These are phyloP conservation scores for Muraenolepis orangiensis DNA, from an alignment of 2,797 vertebrate genomes.

Conservation along the genomic window DNA sequence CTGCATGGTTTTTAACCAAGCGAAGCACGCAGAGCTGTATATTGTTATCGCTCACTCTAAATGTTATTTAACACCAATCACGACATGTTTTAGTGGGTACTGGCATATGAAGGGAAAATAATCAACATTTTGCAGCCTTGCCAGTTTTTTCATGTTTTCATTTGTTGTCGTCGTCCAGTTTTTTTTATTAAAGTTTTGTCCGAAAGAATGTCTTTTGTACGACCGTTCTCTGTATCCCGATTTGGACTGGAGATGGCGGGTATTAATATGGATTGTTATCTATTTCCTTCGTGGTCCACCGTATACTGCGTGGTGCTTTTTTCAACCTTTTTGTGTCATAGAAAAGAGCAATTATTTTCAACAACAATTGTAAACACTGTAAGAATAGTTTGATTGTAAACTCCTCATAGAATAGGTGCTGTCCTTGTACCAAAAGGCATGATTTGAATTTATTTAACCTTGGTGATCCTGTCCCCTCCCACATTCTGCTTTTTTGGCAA, in stretches of 20 bases:
- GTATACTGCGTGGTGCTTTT: background rate
- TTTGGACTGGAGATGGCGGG: background rate
- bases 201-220: background rate
- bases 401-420: constrained; percentile 7
- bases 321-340: background rate
- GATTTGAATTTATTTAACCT: constrained; percentile 3
- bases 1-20: background rate
- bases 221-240: background rate
- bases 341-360: constrained; percentile 4
- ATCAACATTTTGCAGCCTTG: too few species aligned
- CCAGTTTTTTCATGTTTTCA: too few species aligned
- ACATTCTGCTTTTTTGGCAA: background rate
- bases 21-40: background rate
- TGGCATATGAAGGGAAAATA: background rate
- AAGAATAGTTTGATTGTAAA: background rate
- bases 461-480: background rate
- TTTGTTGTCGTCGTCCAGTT: too few species aligned
- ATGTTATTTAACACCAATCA: background rate
- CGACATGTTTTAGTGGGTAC: background rate
- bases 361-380: background rate
- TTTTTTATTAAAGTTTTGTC: background rate
- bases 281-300: background rate
- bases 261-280: background rate
- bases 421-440: constrained; percentile 7
- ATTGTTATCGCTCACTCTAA: background rate